Base-by-base conservation (phyloP, 2,797 vertebrate genomes). In the Poeciliopsis presidionis region DNA sequence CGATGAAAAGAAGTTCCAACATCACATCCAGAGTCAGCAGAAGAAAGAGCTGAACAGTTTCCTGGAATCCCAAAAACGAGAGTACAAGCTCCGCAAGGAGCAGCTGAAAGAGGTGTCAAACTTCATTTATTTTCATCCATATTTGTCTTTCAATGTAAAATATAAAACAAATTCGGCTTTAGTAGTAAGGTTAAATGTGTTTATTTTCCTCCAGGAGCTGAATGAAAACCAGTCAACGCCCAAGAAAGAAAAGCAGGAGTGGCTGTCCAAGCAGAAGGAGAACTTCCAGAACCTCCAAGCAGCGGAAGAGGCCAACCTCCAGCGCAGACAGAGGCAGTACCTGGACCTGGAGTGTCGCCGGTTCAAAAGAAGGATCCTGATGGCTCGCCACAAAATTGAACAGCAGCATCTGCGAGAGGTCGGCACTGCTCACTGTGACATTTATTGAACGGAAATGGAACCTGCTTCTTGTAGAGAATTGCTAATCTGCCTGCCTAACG, bases 221-320 rank as follows among this genome's bases (percentile, higher is more conserved):
- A 99, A 96, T 92, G 98, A 99, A 96, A 99, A 99, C 93, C 98
- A 99, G 94, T 99, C 98, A 84, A 99, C 98, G 63, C 98, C 98
- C 43, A 99, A 99, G 95, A 99, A 99, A 90, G 98, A 99, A 93
- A 99, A 99, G 90, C 98, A 99, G 87, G 98, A 99, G 84, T 99
- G 98, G 98, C 94, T 99, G 84, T 98, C 97, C 79, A 99, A 99
- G 91, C 98, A 99, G 91, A 99, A 99, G 88, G 98, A 99, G 90
- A 99, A 99, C 91, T 96, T 99, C 93, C 98, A 99, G 86, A 97
- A 99, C 95, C 98, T 97, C 94, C 98, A 99, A 91, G 98, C 98
- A 13, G 98, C 99, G 89, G 98, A 99, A 87, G 98, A 99, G 90
- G 98, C 98, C 81, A 99, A 99, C 90, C 93, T 99, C 43, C 96